A percentile compares a stretch with the other conserved stretches of the same genome.
These are phyloP conservation scores for Caradrina kadenii DNA, from an alignment of 2,888 invertebrate species.

Conservation along the genomic window DNA sequence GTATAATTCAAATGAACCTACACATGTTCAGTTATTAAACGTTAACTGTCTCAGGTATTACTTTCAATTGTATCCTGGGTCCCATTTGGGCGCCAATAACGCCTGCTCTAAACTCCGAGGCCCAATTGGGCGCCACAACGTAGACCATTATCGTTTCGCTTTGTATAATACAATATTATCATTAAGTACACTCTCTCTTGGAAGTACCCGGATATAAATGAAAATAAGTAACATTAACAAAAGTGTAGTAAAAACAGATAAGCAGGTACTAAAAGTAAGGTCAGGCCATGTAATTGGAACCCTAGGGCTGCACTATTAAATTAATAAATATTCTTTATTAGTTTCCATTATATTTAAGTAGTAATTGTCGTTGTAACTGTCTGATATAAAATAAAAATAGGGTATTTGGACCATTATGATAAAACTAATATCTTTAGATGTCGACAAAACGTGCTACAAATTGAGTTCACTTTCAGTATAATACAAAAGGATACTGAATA, in stretches of 20 bases:
- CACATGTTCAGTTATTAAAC: not conserved
- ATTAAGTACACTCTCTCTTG: not conserved
- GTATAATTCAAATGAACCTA: not conserved
- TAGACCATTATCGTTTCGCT: not conserved
- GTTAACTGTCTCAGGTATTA: not conserved
- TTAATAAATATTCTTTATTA: conserved; percentile 6
- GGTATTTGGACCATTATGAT: not conserved
- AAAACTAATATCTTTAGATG: not conserved
- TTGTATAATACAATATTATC: not conserved
- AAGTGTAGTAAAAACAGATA: not conserved
- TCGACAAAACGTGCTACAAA: not conserved
- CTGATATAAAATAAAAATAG: not conserved
- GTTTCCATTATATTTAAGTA: conserved; percentile 9
- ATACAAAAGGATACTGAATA: not conserved
- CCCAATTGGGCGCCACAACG: not conserved
- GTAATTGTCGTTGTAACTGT: not conserved
- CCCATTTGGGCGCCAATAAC: conserved; percentile 6
- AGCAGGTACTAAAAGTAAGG: conserved; percentile 9
- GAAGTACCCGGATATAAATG: no score
- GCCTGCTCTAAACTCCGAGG: not conserved
- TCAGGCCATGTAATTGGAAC: not conserved
- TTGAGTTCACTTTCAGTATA: not conserved
- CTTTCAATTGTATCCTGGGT: not conserved
- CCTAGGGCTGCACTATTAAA: conserved; percentile 4
- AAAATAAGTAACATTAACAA: not conserved